phyloP scores from a whole-genome alignment of 2,797 vertebrate species.

The Numenius phaeopus region DNA sequence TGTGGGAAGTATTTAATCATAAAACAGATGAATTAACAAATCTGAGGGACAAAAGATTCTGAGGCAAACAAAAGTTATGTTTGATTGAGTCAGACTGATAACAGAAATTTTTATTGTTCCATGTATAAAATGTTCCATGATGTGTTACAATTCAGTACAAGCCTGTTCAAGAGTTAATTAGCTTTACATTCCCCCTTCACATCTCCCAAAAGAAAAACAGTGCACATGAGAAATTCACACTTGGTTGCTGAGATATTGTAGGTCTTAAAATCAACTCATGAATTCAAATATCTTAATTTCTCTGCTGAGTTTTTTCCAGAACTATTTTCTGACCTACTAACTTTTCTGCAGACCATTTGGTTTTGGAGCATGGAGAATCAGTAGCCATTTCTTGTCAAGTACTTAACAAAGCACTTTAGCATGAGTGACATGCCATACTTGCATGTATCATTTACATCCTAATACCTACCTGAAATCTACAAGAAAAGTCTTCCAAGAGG shows the following conservation, averaged over 20 bases:
- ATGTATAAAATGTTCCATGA: not conserved
- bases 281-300: not conserved
- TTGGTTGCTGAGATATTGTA: not conserved
- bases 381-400: not conserved
- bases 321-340: not conserved
- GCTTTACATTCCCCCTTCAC: not conserved
- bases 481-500: not conserved
- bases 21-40: not conserved
- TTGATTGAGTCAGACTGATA: not conserved
- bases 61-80: not conserved
- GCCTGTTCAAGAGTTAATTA: not conserved
- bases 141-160: not conserved
- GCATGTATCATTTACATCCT: not conserved
- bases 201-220: not conserved
- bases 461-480: not conserved
- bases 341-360: not conserved
- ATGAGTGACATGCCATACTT: accelerated
- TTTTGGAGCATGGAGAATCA: not conserved
- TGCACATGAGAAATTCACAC: not conserved
- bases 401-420: not conserved
- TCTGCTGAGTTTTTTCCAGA: not conserved
- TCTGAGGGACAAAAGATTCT: not conserved
- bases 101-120: not conserved
- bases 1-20: not conserved
- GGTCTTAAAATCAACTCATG: not conserved